phyloP scores from a whole-genome alignment of 1,140 invertebrate genomes.

The Conopomorpha cramerella region DNA sequence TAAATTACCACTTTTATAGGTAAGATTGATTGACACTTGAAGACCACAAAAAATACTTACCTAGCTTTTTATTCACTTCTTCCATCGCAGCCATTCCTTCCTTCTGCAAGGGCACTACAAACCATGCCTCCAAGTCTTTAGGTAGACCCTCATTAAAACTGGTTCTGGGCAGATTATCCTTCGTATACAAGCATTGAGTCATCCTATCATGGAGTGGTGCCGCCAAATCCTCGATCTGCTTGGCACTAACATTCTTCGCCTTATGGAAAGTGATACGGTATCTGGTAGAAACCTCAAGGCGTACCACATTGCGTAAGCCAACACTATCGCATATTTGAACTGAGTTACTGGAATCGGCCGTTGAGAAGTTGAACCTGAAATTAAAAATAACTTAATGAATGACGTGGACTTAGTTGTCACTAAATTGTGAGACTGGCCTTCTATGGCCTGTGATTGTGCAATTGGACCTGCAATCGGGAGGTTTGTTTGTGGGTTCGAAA shows the following conservation, averaged over 20 bases:
- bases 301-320: slow-evolving; percentile 70
- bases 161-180: slow-evolving; percentile 70
- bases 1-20: background rate
- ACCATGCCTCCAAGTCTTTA: slow-evolving; percentile 73
- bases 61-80: slow-evolving; percentile 81
- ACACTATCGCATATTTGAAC: slow-evolving; percentile 90
- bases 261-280: slow-evolving; percentile 70
- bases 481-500: no score
- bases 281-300: slow-evolving; percentile 81
- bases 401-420: no score
- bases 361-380: slow-evolving; percentile 89
- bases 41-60: slow-evolving; percentile 45
- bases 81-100: slow-evolving; percentile 80
- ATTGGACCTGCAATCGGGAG: no score
- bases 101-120: slow-evolving; percentile 79
- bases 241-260: slow-evolving; percentile 40
- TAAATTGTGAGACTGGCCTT: no score
- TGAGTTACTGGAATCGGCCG: slow-evolving; percentile 92
- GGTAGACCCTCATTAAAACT: slow-evolving; percentile 72
- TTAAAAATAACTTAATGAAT: no score
- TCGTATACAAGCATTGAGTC: slow-evolving; percentile 72
- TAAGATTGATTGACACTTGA: no score
- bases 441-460: no score
- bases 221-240: slow-evolving; percentile 60
- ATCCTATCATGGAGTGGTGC: slow-evolving; percentile 78